phyloP scores from a whole-genome alignment of 2,113 vertebrate species.

The Indicator indicator region DNA sequence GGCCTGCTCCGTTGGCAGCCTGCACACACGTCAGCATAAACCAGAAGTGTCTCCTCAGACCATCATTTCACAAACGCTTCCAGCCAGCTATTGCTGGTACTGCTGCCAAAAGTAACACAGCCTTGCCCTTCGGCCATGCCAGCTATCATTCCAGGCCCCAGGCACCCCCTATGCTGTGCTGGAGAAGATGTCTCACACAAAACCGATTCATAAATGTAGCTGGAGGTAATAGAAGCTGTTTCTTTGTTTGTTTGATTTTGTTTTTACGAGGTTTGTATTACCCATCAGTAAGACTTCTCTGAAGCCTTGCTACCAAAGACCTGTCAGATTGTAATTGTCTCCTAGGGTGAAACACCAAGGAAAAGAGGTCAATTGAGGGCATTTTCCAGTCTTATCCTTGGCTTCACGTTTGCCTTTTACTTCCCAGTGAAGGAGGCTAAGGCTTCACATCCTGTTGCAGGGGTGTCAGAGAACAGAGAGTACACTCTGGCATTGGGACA shows the following conservation, averaged over 20 bases:
- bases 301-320: neutral
- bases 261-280: neutral
- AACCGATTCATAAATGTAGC: neutral
- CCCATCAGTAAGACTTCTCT: neutral
- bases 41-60: slow-evolving; percentile 9
- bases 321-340: neutral
- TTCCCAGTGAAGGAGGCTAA: neutral
- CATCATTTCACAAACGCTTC: slow-evolving; percentile 33
- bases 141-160: slow-evolving; percentile 35
- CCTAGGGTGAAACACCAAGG: neutral
- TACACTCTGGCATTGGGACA: neutral
- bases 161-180: neutral
- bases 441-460: neutral
- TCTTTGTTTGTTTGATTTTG: too few relatives aligned
- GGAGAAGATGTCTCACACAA: neutral
- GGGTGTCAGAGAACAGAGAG: neutral
- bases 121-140: slow-evolving; percentile 37
- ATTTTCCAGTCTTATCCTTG: slow-evolving; percentile 10
- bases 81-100: slow-evolving; percentile 10
- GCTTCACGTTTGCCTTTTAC: neutral
- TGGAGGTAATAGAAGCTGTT: neutral
- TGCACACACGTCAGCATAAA: slow-evolving; percentile 33
- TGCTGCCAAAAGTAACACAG: slow-evolving; percentile 64
- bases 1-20: neutral
- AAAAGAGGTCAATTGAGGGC: neutral